Percentiles rank a stretch among this genome's conserved stretches.
These are phyloP conservation scores for Nomada ruficornis DNA, from an alignment of 2,888 invertebrate species.

Conservation along the genomic window DNA sequence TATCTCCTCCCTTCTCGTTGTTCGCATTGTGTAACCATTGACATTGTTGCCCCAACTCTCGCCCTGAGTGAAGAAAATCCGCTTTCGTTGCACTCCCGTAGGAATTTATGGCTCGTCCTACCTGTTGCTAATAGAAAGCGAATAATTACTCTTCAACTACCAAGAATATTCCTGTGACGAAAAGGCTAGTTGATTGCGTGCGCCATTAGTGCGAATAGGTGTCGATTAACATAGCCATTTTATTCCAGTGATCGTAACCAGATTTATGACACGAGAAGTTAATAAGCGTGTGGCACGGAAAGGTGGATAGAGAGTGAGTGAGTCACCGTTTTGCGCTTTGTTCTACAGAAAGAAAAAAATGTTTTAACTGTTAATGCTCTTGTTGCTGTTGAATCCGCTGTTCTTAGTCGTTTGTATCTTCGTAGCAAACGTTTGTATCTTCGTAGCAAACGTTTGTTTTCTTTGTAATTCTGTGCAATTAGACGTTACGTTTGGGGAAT, in stretches of 20 bases:
- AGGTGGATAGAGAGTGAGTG: constrained; percentile 32
- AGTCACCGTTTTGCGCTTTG: constrained; percentile 17
- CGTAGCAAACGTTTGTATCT: constrained; percentile 11
- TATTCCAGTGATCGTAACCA: constrained; percentile 1
- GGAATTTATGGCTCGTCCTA: constrained; percentile 48
- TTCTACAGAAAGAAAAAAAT: not conserved
- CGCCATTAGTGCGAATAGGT: not conserved
- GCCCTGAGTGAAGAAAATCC: constrained; percentile 57
- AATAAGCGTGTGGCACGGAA: constrained; percentile 4
- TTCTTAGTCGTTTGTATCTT: not conserved
- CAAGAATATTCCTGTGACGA: constrained; percentile 23
- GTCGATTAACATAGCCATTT: constrained; percentile 4
- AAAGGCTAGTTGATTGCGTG: not conserved
- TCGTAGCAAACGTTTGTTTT: constrained; percentile 11
- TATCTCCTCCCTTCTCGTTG: constrained; percentile 3
- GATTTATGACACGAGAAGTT: constrained; percentile 29
- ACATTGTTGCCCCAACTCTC: constrained; percentile 76
- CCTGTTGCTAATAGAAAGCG: constrained; percentile 52
- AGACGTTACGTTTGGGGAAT: not conserved
- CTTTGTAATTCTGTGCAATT: not conserved
- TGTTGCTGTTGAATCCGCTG: not conserved
- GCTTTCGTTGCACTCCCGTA: constrained; percentile 22
- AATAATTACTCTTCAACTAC: constrained; percentile 43
- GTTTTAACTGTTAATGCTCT: not conserved
- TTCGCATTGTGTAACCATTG: constrained; percentile 56